Conservation (phyloP, 2,113 vertebrate genomes). For the Channa maculata region DNA sequence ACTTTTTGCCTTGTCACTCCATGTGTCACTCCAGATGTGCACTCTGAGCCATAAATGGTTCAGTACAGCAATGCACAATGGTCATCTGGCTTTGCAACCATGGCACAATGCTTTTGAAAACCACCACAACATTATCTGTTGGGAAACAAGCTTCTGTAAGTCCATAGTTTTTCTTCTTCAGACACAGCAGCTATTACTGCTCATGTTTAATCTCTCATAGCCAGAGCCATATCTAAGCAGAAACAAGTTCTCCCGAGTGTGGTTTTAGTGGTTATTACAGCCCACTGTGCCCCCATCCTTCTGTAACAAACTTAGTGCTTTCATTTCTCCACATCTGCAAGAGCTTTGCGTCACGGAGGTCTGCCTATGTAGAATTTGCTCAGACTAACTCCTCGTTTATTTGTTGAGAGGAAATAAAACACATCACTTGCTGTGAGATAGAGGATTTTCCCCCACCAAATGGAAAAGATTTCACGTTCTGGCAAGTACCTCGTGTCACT, state of each 20-base stretch:
- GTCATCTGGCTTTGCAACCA: constrained; percentile 11
- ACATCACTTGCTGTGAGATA: neutral
- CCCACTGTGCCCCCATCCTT: neutral
- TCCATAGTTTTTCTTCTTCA: neutral
- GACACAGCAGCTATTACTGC: neutral
- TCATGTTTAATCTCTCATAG: neutral
- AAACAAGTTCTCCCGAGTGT: constrained; percentile 1
- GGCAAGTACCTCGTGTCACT: neutral
- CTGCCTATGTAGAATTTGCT: constrained; percentile 34
- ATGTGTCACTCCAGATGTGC: constrained; percentile 42
- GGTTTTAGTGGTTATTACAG: constrained; percentile 18
- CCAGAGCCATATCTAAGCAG: constrained; percentile 4
- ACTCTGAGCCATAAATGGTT: constrained; percentile 21
- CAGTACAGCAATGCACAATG: constrained; percentile 2
- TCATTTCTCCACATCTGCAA: constrained; percentile 7
- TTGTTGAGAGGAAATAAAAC: constrained; percentile 21
- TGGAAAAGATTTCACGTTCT: neutral
- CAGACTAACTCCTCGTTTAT: constrained; percentile 12
- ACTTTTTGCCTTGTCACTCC: constrained; percentile 49
- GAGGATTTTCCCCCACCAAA: neutral
- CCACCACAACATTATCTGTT: constrained; percentile 1
- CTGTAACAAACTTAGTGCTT: constrained; percentile 11
- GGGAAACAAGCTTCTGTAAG: constrained; percentile 15
- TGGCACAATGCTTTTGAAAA: neutral
- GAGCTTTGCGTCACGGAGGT: constrained; percentile 26